phyloP scores from a whole-genome alignment of 2,113 vertebrate species.

The Platichthys stellatus region DNA sequence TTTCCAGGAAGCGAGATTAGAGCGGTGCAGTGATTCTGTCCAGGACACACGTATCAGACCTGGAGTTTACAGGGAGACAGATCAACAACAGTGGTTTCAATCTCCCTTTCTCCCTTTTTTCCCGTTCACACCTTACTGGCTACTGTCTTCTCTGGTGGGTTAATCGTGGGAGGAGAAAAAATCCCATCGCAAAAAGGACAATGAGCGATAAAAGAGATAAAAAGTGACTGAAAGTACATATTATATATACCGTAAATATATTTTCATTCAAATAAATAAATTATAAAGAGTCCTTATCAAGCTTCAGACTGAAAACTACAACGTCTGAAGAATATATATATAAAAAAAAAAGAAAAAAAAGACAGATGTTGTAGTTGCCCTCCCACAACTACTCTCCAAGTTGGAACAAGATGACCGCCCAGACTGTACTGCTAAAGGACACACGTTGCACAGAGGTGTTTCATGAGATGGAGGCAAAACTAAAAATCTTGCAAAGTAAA shows the following conservation, averaged over 20 bases:
- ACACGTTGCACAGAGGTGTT: slow-evolving; percentile 8
- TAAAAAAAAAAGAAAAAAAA: slow-evolving; percentile 18
- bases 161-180: slow-evolving; percentile 24
- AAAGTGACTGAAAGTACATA: slow-evolving; percentile 77
- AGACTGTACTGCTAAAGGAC: slow-evolving; percentile 52
- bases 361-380: slow-evolving; percentile 64
- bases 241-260: slow-evolving; percentile 87
- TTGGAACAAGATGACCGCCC: slow-evolving; percentile 62
- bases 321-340: slow-evolving; percentile 69
- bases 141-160: slow-evolving; percentile 52
- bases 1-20: slow-evolving; percentile 63
- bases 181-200: slow-evolving; percentile 45
- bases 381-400: slow-evolving; percentile 60
- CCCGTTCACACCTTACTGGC: slow-evolving; percentile 60
- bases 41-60: slow-evolving; percentile 35
- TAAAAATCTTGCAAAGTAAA: slow-evolving; percentile 40
- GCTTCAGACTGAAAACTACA: slow-evolving; percentile 75
- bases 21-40: slow-evolving; percentile 41
- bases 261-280: slow-evolving; percentile 88
- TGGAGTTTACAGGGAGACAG: slow-evolving; percentile 51
- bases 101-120: slow-evolving; percentile 52
- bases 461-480: slow-evolving; percentile 23
- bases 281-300: slow-evolving; percentile 84
- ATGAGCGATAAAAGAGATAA: slow-evolving; percentile 44
- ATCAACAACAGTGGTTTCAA: slow-evolving; percentile 50